These are phyloP conservation scores for Diaphora mendica DNA, from an alignment of 2,888 invertebrate species.

Conservation along the genomic window DNA sequence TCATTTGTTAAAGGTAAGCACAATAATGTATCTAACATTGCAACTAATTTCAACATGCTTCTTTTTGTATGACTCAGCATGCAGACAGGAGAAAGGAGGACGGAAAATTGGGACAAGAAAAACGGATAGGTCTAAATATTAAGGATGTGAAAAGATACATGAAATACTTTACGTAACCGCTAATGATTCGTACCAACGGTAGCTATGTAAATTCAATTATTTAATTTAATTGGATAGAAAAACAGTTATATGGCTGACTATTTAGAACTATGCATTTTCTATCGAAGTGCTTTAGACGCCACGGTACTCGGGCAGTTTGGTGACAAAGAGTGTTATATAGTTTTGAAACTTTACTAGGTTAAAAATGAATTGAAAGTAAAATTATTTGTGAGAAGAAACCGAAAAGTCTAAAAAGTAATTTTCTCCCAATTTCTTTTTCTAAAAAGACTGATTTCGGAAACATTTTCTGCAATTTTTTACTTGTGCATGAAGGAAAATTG, in stretches of 20 bases:
- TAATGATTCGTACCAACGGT: background rate
- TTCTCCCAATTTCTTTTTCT: too few species aligned
- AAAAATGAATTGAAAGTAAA: too few species aligned
- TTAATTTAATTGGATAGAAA: background rate
- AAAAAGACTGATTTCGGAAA: too few species aligned
- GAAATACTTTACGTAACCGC: background rate
- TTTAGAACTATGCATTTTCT: background rate
- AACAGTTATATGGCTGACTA: background rate
- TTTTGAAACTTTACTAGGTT: background rate
- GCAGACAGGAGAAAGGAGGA: background rate
- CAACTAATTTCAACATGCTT: background rate
- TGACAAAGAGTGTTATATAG: background rate
- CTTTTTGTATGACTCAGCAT: background rate
- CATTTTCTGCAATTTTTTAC: too few species aligned
- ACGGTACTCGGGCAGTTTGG: background rate
- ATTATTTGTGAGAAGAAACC: too few species aligned
- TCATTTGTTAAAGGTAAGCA: background rate
- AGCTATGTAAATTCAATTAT: background rate
- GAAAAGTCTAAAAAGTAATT: too few species aligned
- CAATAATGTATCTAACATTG: background rate
- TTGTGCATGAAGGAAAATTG: too few species aligned
- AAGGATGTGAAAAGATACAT: too few species aligned
- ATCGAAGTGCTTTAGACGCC: background rate
- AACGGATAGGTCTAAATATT: too few species aligned
- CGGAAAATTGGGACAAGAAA: background rate